Conservation (phyloP, 2,113 vertebrate genomes). For the Typhlomys cinereus region DNA sequence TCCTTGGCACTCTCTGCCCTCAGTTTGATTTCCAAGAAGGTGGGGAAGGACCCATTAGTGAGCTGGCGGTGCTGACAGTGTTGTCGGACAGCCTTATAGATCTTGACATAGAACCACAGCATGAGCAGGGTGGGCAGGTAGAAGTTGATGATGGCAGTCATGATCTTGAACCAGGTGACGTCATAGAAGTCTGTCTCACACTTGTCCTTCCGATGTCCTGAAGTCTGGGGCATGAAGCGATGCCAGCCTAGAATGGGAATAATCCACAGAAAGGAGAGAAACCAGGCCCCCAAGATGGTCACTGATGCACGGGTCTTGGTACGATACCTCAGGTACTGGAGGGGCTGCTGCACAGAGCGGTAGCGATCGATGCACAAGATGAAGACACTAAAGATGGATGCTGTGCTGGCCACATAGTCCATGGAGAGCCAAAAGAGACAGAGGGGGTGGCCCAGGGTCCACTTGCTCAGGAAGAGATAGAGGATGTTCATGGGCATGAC, state of each 20-base stretch:
- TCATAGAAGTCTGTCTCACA: conserved; percentile 95
- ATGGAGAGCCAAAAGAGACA: conserved; percentile 98
- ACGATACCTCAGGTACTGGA: conserved; percentile 93
- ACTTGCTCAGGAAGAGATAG: conserved; percentile 87
- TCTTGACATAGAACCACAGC: conserved; percentile 94
- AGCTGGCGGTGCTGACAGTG: conserved; percentile 91
- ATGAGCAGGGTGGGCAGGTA: conserved; percentile 94
- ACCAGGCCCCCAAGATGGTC: conserved; percentile 92
- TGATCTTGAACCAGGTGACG: conserved; percentile 95
- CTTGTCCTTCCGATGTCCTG: conserved; percentile 64
- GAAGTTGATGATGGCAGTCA: conserved; percentile 94
- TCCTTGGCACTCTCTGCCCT: conserved; percentile 47
- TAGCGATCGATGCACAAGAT: conserved; percentile 95
- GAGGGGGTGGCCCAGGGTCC: conserved; percentile 88
- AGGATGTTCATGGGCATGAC: conserved; percentile 96
- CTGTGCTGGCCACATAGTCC: conserved; percentile 97
- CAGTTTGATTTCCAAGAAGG: conserved; percentile 25
- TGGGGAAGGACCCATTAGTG: conserved; percentile 79
- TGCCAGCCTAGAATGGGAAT: conserved; percentile 95
- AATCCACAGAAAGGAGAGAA: conserved; percentile 93
- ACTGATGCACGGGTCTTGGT: conserved; percentile 89
- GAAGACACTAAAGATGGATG: conserved; percentile 96
- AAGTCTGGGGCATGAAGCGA: conserved; percentile 40
- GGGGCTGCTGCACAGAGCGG: conserved; percentile 93
- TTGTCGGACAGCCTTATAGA: conserved; percentile 90